Evolutionary conservation across 2,797 vertebrate genomes (phyloP), one percentile per base, ranked within the genome.

Genomic region (Petrocephalus schoutedeni): DNA sequence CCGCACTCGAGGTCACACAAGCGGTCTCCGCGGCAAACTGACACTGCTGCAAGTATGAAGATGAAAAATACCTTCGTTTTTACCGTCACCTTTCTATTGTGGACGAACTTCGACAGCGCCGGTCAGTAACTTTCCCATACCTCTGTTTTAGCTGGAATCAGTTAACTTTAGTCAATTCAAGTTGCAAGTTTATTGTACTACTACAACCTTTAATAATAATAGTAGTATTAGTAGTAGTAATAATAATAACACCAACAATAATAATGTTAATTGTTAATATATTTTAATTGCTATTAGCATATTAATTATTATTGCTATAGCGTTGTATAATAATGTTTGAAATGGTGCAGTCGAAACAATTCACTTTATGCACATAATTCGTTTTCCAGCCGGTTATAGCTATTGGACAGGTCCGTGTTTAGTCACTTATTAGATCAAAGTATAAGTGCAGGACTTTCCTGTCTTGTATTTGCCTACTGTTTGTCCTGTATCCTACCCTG

Each of bases 91-190:
- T 2, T 95, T 41, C 90, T 89, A 77, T 88, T 96, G 21, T 95
- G 92, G 92, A 91, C 95, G 92, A 91, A 87, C 74, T 93, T 95
- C 21, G 94, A 93, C 58, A 90, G 85, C 64, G 93, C 88, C 8
- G 95, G 96, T 96, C 89, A 95, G 95, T 45, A 57, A 14, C 28
- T 58, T 86, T 58, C 56, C 23, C 21, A 58, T 36, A 57, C 28
- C 23, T 49, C 41, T 10, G 8, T 53, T 53, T 83, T 51, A 54
- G 19, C n/a, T 53, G 8, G n/a, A 54, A 51, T 83, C 21, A 83
- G 4, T 83, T 53, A 80, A 49, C 41, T n/a, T 21, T 49, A 21
- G 23, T 67, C 28, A 36, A 36, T 36, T 71, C 4, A 32, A 71
- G 49, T 5, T 51, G 49, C 56, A 57, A 57, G 16, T 45, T 45